A percentile compares a stretch with the other conserved stretches of the same genome.
Conservation (phyloP, 2,888 invertebrate genomes). For the Aspidapion aeneum region DNA sequence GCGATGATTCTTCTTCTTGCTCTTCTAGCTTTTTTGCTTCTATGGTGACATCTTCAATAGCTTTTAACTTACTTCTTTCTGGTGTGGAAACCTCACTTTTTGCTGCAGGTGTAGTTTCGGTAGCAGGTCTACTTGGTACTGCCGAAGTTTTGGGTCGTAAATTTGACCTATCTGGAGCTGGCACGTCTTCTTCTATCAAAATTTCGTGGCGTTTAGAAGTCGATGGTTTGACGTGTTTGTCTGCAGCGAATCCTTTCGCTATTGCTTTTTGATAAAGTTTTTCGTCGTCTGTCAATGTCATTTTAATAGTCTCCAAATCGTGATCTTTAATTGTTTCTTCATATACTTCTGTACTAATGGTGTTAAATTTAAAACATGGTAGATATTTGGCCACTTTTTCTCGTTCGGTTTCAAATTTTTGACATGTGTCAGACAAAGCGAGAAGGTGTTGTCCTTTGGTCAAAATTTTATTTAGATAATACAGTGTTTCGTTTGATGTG, state of each 20-base stretch:
- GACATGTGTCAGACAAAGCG: constrained; percentile 52
- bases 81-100: not conserved
- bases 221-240: not conserved
- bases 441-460: constrained; percentile 53
- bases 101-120: not conserved
- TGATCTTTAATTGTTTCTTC: too few species aligned
- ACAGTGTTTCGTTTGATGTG: constrained; percentile 46
- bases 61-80: not conserved
- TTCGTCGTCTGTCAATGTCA: constrained; percentile 18
- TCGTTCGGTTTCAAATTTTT: constrained; percentile 55
- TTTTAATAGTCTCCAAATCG: not conserved
- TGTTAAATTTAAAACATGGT: constrained; percentile 13
- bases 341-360: not conserved
- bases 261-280: constrained; percentile 13
- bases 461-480: constrained; percentile 46
- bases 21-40: constrained; percentile 14
- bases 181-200: not conserved
- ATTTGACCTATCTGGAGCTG: not conserved
- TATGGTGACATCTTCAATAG: constrained; percentile 18
- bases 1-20: constrained; percentile 1
- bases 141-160: not conserved
- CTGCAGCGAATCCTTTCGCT: constrained; percentile 7
- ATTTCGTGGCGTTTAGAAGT: not conserved
- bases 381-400: constrained; percentile 44
- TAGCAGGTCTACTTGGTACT: not conserved